Evolutionary conservation across 1,140 invertebrate species (phyloP).

Genomic region (Bombus superbus): DNA sequence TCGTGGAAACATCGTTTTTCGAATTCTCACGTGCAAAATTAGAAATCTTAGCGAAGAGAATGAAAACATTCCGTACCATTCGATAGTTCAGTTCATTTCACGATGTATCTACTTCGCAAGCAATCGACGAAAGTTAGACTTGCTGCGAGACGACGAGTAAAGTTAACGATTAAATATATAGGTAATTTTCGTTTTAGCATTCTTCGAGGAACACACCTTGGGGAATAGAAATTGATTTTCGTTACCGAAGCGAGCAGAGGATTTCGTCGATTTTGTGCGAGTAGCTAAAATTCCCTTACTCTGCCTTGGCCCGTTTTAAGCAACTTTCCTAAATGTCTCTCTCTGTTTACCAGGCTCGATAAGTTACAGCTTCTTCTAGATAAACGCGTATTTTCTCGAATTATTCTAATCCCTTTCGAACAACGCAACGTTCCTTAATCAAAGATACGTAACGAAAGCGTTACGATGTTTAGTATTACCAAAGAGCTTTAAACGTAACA

Average conservation of each 20-base stretch:
- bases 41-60: background rate
- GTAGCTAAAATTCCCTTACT: constrained; percentile 27
- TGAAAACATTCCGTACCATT: background rate
- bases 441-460: background rate
- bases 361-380: background rate
- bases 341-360: background rate
- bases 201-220: constrained; percentile 24
- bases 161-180: constrained; percentile 1
- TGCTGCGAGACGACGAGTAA: background rate
- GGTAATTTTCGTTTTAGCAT: constrained; percentile 26
- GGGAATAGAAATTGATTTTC: constrained; percentile 45
- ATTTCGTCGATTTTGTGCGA: constrained; percentile 23
- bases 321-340: background rate
- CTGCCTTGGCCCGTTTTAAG: constrained; percentile 21
- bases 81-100: background rate
- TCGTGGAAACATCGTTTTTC: too few species aligned
- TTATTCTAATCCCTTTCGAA: background rate
- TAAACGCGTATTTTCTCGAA: background rate
- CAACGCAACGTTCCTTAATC: background rate
- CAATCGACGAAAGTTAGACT: background rate
- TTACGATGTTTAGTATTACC: background rate
- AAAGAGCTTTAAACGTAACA: background rate
- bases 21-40: background rate
- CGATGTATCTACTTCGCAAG: background rate
- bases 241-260: constrained; percentile 46